phyloP scores from a whole-genome alignment of 2,888 invertebrate species.

The Ceratothoa steindachneri region DNA sequence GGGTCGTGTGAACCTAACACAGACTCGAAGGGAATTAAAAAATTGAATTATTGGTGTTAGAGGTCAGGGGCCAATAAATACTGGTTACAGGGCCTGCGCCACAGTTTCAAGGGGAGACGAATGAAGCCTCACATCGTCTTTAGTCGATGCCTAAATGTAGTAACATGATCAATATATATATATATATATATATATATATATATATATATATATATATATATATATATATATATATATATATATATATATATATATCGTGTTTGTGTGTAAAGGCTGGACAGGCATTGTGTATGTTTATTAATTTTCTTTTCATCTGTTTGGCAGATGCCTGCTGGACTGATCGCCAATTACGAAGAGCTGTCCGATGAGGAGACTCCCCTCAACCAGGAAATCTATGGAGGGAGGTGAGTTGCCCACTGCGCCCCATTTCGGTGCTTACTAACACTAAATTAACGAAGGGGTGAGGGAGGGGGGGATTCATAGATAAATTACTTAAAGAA shows the following conservation, averaged over 20 bases:
- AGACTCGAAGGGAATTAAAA: no score
- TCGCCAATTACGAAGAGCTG: slow-evolving; percentile 62
- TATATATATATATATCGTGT: no score
- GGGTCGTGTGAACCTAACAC: no score
- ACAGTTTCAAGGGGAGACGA: no score
- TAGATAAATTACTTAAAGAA: no score
- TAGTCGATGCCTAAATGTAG: neutral
- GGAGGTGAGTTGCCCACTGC: slow-evolving; percentile 64
- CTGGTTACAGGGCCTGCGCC: no score
- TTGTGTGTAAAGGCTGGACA: no score
- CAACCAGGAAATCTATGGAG: slow-evolving; percentile 81
- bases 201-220: slow-evolving; percentile 25
- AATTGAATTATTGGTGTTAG: no score
- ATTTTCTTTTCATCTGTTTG: neutral
- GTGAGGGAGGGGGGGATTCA: no score
- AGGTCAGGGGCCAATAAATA: no score
- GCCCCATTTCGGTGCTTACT: neutral
- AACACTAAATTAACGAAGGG: neutral
- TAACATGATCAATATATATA: neutral
- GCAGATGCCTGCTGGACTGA: slow-evolving; percentile 18
- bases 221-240: slow-evolving; percentile 17
- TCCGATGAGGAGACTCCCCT: slow-evolving; percentile 78
- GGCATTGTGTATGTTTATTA: neutral
- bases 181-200: slow-evolving; percentile 26
- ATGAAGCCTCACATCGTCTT: no score